Evolutionary conservation across 2,797 vertebrate genomes (phyloP), one percentile per base, ranked within the genome.

Genomic region (Prionace glauca): DNA sequence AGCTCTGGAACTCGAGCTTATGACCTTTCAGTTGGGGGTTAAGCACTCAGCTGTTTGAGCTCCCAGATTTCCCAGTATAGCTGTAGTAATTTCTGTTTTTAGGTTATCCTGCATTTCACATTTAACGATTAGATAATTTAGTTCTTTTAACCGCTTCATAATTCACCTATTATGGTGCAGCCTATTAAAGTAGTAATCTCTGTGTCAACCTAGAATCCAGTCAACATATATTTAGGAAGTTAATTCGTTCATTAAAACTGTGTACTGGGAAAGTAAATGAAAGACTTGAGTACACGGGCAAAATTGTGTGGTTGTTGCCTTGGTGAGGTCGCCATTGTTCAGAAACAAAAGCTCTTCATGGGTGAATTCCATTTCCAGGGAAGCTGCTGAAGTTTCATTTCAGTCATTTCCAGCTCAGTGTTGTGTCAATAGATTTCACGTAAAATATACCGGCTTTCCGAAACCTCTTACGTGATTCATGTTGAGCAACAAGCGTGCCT

Each of bases 271-370:
- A 92, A 92, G 65, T 92, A 92, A 92, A 67, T 69, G 65, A 92
- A 69, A 16, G 62, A 22, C 62, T 20, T 92, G 65, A 92, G 5
- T 92, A 69, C 36, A 36, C 67, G 5, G 65, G 65, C 90, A 92
- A 92, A 92, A 67, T 36, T 92, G 65, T 92, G 90, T 69, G 65
- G n/a, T 36, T 41, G 90, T 92, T 92, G 90, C 90, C 90, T 69
- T 92, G 90, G 90, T 69, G 90, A 92, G 90, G 65, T 92, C 18
- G n/a, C n/a, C n/a, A 92, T 92, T 92, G 90, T 92, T 92, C 90
- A 92, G 20, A 69, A 92, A 92, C 90, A 92, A 69, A 92, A 92
- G n/a, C 8, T 69, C n/a, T 69, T 92, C 65, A 11, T 69, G 90
- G 62, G n/a, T 92, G 65, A 92, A 92, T 41, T 92, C 90, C 90